Conservation (phyloP, 2,113 vertebrate genomes). For the Thinocorus orbignyianus region DNA sequence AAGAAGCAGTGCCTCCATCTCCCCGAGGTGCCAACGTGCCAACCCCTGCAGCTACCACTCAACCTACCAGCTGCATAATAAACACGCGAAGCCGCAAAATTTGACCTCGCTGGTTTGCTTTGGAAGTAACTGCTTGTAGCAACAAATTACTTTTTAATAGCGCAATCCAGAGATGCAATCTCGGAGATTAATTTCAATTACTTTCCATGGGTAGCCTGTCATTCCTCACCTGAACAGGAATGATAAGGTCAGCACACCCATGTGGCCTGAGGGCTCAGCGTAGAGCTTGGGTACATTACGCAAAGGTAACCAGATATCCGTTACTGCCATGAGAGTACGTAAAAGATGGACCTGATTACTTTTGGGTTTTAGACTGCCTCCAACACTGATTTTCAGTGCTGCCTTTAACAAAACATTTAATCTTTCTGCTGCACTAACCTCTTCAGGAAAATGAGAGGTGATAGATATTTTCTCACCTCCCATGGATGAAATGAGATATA, state of each 20-base stretch:
- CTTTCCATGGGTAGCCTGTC: conserved; percentile 41
- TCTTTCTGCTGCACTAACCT: background rate
- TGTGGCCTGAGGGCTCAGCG: background rate
- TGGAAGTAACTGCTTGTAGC: conserved; percentile 35
- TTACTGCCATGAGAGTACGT: background rate
- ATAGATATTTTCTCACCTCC: background rate
- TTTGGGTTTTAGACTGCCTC: background rate
- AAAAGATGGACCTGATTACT: background rate
- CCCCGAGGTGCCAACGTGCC: background rate
- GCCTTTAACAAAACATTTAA: background rate
- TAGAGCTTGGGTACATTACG: background rate
- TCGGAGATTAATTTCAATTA: conserved; percentile 54
- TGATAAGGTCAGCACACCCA: background rate
- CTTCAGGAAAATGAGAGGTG: background rate
- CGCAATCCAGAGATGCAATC: background rate
- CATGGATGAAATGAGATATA: background rate
- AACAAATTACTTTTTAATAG: conserved; percentile 59
- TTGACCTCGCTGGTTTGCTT: conserved; percentile 11
- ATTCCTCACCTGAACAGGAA: conserved; percentile 26
- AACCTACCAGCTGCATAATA: background rate
- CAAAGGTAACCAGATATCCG: background rate
- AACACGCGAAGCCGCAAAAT: background rate
- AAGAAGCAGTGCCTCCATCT: background rate
- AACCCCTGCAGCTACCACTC: background rate
- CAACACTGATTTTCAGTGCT: background rate